These are phyloP conservation scores for Eulimnadia texana DNA, from an alignment of 1,140 invertebrate genomes.

Conservation along the genomic window DNA sequence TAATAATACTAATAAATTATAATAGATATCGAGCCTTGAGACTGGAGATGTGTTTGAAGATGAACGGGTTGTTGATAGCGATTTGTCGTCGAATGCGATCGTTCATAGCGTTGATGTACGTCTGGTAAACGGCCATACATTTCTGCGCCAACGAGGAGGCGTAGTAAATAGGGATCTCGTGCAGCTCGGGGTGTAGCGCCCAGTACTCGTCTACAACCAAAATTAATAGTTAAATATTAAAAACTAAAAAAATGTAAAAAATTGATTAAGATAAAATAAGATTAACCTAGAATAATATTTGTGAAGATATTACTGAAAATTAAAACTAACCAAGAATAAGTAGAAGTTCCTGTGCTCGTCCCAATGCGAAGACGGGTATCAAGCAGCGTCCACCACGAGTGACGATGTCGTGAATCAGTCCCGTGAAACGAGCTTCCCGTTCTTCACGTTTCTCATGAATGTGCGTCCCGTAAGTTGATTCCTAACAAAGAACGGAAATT, in stretches of 20 bases:
- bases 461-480: slow-evolving; percentile 98
- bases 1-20: not conserved
- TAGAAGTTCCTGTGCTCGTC: slow-evolving; percentile 89
- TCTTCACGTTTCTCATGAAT: slow-evolving; percentile 97
- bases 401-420: slow-evolving; percentile 90
- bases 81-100: slow-evolving; percentile 91
- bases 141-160: slow-evolving; percentile 97
- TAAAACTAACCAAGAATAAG: slow-evolving; percentile 67
- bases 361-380: slow-evolving; percentile 96
- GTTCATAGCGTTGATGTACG: slow-evolving; percentile 99
- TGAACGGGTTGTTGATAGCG: slow-evolving; percentile 96
- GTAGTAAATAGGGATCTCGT: slow-evolving; percentile 99
- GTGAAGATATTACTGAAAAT: not conserved
- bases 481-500: slow-evolving; percentile 35
- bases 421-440: slow-evolving; percentile 85
- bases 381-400: slow-evolving; percentile 87
- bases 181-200: slow-evolving; percentile 92
- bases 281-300: not conserved
- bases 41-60: slow-evolving; percentile 98
- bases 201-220: slow-evolving; percentile 78
- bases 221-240: not conserved
- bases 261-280: slow-evolving; percentile 10
- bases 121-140: slow-evolving; percentile 99
- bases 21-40: slow-evolving; percentile 51
- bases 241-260: slow-evolving; percentile 5